Base-by-base conservation (phyloP, 1,140 invertebrate genomes). In the Colletes latitarsis region DNA sequence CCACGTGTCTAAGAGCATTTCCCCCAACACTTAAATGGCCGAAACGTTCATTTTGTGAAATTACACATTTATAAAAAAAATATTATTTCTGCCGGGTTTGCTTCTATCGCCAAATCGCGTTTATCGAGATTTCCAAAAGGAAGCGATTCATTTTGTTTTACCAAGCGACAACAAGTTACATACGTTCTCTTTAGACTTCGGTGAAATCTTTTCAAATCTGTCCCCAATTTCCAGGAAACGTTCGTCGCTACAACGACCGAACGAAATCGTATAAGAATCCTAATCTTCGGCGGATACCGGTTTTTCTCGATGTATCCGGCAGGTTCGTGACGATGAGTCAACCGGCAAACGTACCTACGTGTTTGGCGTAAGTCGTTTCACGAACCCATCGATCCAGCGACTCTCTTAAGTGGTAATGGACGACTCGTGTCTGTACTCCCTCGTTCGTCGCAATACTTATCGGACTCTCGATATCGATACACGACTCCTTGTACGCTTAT, bases 331-430 rank as follows among this genome's bases (percentile, higher is more conserved):
- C 86, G 83, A 88, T 85, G 86, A 88, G 62, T 88, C 83, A 85
- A 81, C 69, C 60, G 52, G 55, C 67, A 19, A 58, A 4, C 41
- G 49, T 49, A 43, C 4, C 21, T 55, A 63, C 64, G 30, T 83
- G 86, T 87, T 77, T 73, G 77, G 77, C 81, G 81, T 82, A 81
- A 86, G 88, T 81, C 80, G 80, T 64, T 71, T 83, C 79, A 79
- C 77, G 76, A 63, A 49, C 77, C 79, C 81, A 49, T 82, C 81
- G 69, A 80, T 82, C 63, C 67, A 62, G 60, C 60, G 70, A 63
- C 77, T 82, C 74, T 78, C 70, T 69, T 30, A 19, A 74, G 49
- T 39, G 81, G 84, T 90, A 90, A 90, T 88, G 89, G 89, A 90
- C 88, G 85, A 90, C 85, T 85, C 88, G 71, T 90, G 89, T 90